Conservation (phyloP, 2,797 vertebrate genomes). For the Margarornis squamiger region DNA sequence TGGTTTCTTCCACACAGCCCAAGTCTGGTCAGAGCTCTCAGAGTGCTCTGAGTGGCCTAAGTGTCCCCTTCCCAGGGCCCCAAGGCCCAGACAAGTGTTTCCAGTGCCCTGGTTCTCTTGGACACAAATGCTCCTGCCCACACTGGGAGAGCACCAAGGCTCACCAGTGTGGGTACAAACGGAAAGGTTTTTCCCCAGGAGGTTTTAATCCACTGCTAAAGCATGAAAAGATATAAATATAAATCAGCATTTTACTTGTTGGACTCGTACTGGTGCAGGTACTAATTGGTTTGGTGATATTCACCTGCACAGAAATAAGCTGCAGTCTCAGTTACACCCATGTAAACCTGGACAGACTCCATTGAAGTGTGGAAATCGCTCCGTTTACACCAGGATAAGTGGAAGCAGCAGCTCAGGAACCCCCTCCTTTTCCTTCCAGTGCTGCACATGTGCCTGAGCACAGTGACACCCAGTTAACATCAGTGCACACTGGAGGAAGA, state of each 20-base stretch:
- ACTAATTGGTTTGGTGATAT: background rate
- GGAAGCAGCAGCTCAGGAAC: background rate
- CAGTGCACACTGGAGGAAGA: background rate
- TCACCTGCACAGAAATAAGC: background rate
- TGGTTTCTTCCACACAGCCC: background rate
- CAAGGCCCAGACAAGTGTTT: background rate
- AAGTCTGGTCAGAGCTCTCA: background rate
- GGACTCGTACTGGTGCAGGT: background rate
- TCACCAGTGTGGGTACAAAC: background rate
- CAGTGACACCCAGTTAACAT: accelerated
- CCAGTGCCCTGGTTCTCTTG: background rate
- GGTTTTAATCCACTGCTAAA: background rate
- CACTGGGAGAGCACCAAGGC: background rate
- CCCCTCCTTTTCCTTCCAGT: background rate
- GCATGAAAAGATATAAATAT: background rate
- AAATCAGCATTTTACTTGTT: background rate
- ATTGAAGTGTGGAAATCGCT: background rate
- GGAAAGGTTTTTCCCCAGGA: background rate
- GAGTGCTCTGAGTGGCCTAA: background rate
- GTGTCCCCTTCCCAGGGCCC: background rate
- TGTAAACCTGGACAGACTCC: background rate
- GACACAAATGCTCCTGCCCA: background rate
- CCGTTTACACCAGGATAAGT: background rate
- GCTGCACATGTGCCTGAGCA: background rate
- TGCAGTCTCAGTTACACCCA: background rate